A percentile compares a stretch with the other conserved stretches of the same genome.
Evolutionary conservation across 2,113 vertebrate species (phyloP).

Genomic region (Gadus chalcogrammus): DNA sequence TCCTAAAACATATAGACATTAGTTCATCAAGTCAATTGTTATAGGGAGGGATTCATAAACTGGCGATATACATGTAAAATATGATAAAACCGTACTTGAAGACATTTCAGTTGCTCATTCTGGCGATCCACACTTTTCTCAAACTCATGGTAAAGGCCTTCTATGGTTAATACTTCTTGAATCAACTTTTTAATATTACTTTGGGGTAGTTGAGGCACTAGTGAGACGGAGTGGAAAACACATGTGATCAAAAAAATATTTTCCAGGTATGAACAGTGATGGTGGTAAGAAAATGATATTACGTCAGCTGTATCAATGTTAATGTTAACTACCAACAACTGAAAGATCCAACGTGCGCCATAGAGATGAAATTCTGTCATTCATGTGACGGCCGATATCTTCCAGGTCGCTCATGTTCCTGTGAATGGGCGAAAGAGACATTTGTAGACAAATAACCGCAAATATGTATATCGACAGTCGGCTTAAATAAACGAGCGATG

Average conservation of each 20-base stretch:
- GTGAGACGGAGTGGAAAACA: not conserved
- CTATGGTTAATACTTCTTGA: slow-evolving; percentile 54
- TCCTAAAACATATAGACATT: slow-evolving; percentile 51
- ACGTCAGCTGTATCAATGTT: too few relatives aligned
- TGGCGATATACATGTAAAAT: too few relatives aligned
- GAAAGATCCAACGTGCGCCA: slow-evolving; percentile 63
- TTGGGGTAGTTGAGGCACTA: slow-evolving; percentile 55
- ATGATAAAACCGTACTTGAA: slow-evolving; percentile 56
- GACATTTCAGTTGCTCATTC: slow-evolving; percentile 53
- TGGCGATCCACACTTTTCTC: slow-evolving; percentile 56
- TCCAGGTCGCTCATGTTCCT: slow-evolving; percentile 65
- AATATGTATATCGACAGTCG: too few relatives aligned
- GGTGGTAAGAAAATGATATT: too few relatives aligned
- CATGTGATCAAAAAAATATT: not conserved
- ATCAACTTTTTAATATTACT: slow-evolving; percentile 63
- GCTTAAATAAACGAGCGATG: too few relatives aligned
- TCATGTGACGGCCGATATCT: slow-evolving; percentile 54
- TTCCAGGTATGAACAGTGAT: not conserved
- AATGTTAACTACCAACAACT: slow-evolving; percentile 43
- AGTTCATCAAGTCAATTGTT: too few relatives aligned
- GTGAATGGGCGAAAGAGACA: too few relatives aligned
- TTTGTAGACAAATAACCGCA: too few relatives aligned
- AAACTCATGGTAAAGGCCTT: slow-evolving; percentile 62
- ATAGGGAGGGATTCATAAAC: too few relatives aligned
- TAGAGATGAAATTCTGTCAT: slow-evolving; percentile 57